These are phyloP conservation scores for Scaptomyza caliginosa DNA, from an alignment of 2,888 invertebrate genomes.

Conservation along the genomic window DNA sequence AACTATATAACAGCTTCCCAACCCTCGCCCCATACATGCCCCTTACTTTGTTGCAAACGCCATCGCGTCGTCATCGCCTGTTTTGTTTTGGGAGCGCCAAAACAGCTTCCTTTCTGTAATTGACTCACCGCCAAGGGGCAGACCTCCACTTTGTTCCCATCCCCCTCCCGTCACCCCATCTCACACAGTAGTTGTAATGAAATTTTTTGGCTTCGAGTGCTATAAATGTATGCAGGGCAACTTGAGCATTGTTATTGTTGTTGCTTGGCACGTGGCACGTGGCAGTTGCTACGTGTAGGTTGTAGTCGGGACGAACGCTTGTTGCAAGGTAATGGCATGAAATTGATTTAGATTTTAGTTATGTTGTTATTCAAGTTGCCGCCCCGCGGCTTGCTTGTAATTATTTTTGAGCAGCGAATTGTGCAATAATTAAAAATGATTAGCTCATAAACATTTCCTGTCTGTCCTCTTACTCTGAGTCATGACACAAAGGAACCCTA, in stretches of 20 bases:
- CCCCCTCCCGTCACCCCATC: neutral
- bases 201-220: conserved; percentile 67
- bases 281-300: conserved; percentile 54
- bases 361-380: conserved; percentile 50
- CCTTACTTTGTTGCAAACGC: conserved; percentile 27
- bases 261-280: conserved; percentile 66
- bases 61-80: conserved; percentile 59
- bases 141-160: neutral
- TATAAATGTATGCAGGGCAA: conserved; percentile 48
- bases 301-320: neutral
- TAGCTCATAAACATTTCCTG: conserved; percentile 68
- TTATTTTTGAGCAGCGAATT: conserved; percentile 64
- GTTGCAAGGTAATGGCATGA: conserved; percentile 40
- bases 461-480: conserved; percentile 31
- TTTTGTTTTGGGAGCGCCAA: conserved; percentile 42
- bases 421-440: conserved; percentile 68
- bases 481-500: conserved; percentile 11
- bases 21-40: neutral
- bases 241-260: conserved; percentile 54
- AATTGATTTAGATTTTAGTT: conserved; percentile 76
- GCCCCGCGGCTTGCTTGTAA: conserved; percentile 43
- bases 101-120: conserved; percentile 71
- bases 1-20: conserved; percentile 62
- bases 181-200: conserved; percentile 53
- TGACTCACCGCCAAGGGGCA: conserved; percentile 68